Percentiles rank a stretch among this genome's conserved stretches.
Conservation (phyloP, 1,140 invertebrate genomes). For the Temnothorax longispinosus region DNA sequence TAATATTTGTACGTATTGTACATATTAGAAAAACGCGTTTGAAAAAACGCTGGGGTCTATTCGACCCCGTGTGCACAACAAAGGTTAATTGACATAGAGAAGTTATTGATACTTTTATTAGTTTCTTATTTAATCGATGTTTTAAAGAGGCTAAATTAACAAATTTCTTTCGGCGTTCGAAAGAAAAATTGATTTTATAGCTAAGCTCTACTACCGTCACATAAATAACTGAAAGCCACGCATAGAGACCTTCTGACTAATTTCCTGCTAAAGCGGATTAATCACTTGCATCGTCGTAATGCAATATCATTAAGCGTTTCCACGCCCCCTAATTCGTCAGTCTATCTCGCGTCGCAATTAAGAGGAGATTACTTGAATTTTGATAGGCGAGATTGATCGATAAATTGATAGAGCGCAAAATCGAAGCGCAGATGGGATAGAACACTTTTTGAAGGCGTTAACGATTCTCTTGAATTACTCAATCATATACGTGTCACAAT, state of each 20-base stretch:
- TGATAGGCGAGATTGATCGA: neutral
- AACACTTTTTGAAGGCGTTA: neutral
- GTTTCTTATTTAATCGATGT: neutral
- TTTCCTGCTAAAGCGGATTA: conserved; percentile 45
- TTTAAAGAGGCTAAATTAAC: neutral
- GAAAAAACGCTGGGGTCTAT: too few species aligned
- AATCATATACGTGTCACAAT: neutral
- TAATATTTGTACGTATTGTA: too few species aligned
- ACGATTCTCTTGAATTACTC: conserved; percentile 12
- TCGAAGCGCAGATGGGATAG: neutral
- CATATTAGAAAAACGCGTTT: too few species aligned
- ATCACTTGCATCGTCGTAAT: conserved; percentile 37
- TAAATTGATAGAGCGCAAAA: neutral
- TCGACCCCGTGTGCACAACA: too few species aligned
- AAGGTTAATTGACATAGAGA: neutral
- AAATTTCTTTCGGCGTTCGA: too few species aligned
- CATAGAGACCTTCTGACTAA: conserved; percentile 18
- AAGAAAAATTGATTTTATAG: neutral
- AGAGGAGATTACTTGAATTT: neutral
- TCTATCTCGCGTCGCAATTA: conserved; percentile 12
- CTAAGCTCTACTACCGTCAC: neutral
- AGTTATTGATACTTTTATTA: neutral
- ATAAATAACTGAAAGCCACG: neutral
- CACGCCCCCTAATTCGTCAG: conserved; percentile 53
- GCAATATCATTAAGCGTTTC: conserved; percentile 34